phyloP scores from a whole-genome alignment of 2,113 vertebrate species.

The Tragelaphus scriptus region DNA sequence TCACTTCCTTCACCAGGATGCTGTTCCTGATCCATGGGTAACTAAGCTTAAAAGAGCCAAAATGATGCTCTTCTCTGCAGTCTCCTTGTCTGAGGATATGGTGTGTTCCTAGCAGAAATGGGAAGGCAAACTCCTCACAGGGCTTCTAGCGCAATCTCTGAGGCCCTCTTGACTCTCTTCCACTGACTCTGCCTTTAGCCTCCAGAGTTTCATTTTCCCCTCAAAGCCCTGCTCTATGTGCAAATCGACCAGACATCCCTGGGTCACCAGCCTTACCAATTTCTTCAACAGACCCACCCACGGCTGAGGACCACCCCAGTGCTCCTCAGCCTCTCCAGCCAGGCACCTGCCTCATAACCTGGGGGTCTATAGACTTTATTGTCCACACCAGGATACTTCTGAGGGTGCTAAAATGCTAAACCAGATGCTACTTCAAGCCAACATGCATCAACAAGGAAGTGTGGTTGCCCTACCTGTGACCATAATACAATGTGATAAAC shows the following conservation, averaged over 20 bases:
- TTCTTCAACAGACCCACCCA: neutral
- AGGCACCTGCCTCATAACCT: conserved; percentile 60
- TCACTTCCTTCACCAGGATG: neutral
- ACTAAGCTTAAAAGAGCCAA: neutral
- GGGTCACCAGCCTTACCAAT: neutral
- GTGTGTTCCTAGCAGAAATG: neutral
- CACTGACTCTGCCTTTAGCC: neutral
- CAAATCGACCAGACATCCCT: neutral
- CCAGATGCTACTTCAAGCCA: conserved; percentile 61
- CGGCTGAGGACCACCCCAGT: conserved; percentile 35
- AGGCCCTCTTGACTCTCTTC: neutral
- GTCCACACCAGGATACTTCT: conserved; percentile 51
- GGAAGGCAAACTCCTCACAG: neutral
- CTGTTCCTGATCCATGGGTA: neutral
- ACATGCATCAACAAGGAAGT: conserved; percentile 27
- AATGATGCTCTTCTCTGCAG: neutral
- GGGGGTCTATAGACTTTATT: conserved; percentile 36
- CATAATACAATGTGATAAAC: conserved; percentile 56
- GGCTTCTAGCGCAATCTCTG: neutral
- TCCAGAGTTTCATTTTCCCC: neutral
- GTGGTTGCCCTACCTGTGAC: neutral
- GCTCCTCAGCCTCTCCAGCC: neutral
- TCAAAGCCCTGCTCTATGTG: neutral
- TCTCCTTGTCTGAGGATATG: neutral
- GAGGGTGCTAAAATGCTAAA: conserved; percentile 58